Percentiles rank a stretch among this genome's conserved stretches.
phyloP scores from a whole-genome alignment of 2,888 invertebrate species.

The Liposcelis brunnea region DNA sequence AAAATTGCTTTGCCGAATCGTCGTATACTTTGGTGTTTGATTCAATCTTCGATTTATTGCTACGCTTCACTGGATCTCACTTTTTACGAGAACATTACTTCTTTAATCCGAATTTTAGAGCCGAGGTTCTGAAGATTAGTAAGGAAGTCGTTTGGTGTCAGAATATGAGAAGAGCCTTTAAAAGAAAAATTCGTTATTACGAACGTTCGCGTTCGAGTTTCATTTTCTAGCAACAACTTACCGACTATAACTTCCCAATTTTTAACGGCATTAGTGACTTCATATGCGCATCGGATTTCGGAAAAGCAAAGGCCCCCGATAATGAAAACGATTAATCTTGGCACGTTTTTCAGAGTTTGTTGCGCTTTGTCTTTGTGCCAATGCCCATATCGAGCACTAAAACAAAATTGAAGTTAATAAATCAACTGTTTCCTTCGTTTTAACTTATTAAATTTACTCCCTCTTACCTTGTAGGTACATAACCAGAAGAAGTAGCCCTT shows the following conservation, averaged over 20 bases:
- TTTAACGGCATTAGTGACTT: slow-evolving; percentile 85
- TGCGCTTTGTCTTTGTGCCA: slow-evolving; percentile 96
- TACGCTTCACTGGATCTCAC: no score
- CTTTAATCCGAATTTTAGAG: slow-evolving; percentile 4
- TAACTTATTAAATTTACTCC: no score
- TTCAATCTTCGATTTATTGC: no score
- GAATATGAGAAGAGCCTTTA: slow-evolving; percentile 79
- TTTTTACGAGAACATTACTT: no score
- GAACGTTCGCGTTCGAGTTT: neutral
- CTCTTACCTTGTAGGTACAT: slow-evolving; percentile 68
- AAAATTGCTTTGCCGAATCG: no score
- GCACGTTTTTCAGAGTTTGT: slow-evolving; percentile 87
- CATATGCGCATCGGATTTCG: slow-evolving; percentile 95
- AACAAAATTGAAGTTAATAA: slow-evolving; percentile 17
- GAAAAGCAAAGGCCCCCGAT: slow-evolving; percentile 93
- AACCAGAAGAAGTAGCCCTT: slow-evolving; percentile 67
- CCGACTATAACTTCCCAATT: slow-evolving; percentile 99
- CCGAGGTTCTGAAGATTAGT: slow-evolving; percentile 67
- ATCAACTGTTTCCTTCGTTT: no score
- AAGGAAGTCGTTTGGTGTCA: slow-evolving; percentile 90
- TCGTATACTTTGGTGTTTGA: no score
- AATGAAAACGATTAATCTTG: slow-evolving; percentile 87
- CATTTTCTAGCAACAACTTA: no score
- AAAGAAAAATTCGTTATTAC: slow-evolving; percentile 15
- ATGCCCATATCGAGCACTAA: slow-evolving; percentile 90